Evolutionary conservation across 2,113 vertebrate genomes (phyloP), one percentile per base, ranked within the genome.

Genomic region (Atractosteus spatula): DNA sequence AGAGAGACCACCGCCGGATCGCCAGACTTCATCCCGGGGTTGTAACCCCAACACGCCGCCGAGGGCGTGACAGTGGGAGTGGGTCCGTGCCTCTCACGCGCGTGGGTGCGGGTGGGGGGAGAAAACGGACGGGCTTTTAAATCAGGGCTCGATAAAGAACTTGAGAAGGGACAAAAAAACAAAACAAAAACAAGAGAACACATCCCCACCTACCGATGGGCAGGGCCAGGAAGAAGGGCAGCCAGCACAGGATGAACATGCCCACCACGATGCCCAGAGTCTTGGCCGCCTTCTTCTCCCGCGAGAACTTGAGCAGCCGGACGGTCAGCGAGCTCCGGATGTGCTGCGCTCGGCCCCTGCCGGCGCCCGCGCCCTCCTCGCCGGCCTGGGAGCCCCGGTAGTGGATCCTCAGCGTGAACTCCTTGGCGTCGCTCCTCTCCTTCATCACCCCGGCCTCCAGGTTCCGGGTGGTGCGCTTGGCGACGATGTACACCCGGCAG

Each of bases 201-300:
- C n/a, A 66, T 41, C 6, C 41, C 17, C 7, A 92, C 96, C 90
- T 89, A 98, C 96, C 95, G 76, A 98, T 91, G 0, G 95, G 96
- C 12, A 98, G 90, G 73, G 93, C 92, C 2, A 96, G 93, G 89
- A 98, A 98, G 92, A 98, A 98, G 14, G 96, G 96, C 13, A 98
- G 86, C 96, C 96, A 98, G 70, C 96, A 98, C 41, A 97, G 86
- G 80, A 95, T 94, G 74, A 98, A 98, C 95, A 97, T 96, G 70
- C 96, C 96, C 12, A 98, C 95, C 79, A 98, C 96, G 56, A 98
- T 96, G 81, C 96, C 96, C 83, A 98, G 5, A 0, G 96, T 98
- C 84, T 98, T 98, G 71, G 96, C 96, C 43, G 96, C 96, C 82
- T 98, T 98, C 91, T 98, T 98, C 86, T 98, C 96, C 77, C 96